A percentile compares a stretch with the other conserved stretches of the same genome.
phyloP scores from a whole-genome alignment of 2,113 vertebrate species.

The western clawed frog (Xenopus tropicalis) region UCB_Xtro_10.0 CM004443.2:78206001-78206500 shows the following conservation, averaged over 20 bases:
- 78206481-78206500: no score
- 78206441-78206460: no score
- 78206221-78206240: neutral
- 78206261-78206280: neutral
- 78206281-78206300: neutral
- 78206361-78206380: no score
- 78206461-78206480: no score
- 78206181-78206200: neutral
- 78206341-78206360: no score
- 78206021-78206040: constrained; percentile 14
- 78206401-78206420: no score
- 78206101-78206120: constrained; percentile 1
- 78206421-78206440: no score
- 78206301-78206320: neutral
- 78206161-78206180: neutral
- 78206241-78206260: neutral
- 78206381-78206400: no score
- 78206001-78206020: constrained; percentile 23
- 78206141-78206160: neutral
- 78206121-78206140: neutral
- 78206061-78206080: constrained; percentile 2
- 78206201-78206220: neutral
- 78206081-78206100: constrained; percentile 20
- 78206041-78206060: constrained; percentile 31
- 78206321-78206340: neutral